Base-by-base conservation (phyloP, 2,888 invertebrate genomes). In the Cryptus viduatorius region DNA sequence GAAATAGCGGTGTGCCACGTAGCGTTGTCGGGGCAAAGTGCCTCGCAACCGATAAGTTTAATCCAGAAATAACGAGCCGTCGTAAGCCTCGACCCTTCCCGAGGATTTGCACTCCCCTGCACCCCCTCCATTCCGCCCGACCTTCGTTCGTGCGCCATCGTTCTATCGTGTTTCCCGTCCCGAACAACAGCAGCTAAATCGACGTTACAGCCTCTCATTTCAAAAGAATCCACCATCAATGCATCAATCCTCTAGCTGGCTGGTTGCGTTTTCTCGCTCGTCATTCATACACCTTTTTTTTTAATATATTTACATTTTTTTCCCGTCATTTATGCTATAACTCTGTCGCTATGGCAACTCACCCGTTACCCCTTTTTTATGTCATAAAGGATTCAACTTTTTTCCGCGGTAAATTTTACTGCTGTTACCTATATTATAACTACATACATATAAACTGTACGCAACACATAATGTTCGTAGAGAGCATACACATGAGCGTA, bases 51-150 rank as follows among this genome's bases (percentile, higher is more conserved):
- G 86, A 86, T 86, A 86, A 87, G 84, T 86, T 87, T 87, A 87
- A 87, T 87, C 87, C 87, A 86, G 83, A 87, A 87, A 87, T 87
- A 87, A 87, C 87, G 87, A 87, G 86, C 85, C 85, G 80, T 77
- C 83, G 78, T 87, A 85, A 87, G 86, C 86, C 81, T 84, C 85
- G 86, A 83, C 83, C 83, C 86, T 86, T 82, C 69, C 65, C 77
- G 65, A 86, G 84, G 86, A 87, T 86, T 86, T 86, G 75, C 82
- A 71, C 79, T 77, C 68, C 72, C 48, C 72, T 29, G 69, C 50
- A 16, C 31, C 37, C 56, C 59, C 44, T 31, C 53, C 5, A 12
- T 56, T 44, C 64, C 78, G 64, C 53, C n/a, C 24, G 64, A 44
- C 53, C 12, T 12, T 19, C 19, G 14, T 77, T 59, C 16, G 31